phyloP scores from a whole-genome alignment of 1,140 invertebrate genomes.

The Drosophila ficusphila region DNA sequence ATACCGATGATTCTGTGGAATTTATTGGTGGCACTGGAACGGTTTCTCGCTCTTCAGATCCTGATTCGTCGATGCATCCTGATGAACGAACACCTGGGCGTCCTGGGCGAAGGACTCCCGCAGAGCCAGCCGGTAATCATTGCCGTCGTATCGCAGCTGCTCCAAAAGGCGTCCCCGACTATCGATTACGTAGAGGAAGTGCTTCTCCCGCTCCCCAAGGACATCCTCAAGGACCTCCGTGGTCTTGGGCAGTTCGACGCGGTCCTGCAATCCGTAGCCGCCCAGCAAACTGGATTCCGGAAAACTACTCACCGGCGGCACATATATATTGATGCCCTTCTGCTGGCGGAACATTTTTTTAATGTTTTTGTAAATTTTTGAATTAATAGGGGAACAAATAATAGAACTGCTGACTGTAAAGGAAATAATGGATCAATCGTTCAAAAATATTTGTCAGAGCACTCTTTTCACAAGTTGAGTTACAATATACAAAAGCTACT shows the following conservation, averaged over 20 bases:
- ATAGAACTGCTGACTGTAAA: too few species aligned
- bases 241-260: background rate
- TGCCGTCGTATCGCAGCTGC: conserved; percentile 52
- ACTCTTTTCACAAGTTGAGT: too few species aligned
- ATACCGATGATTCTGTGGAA: background rate
- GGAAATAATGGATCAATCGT: too few species aligned
- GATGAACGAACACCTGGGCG: too few species aligned
- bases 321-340: conserved; percentile 35
- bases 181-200: conserved; percentile 48
- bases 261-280: conserved; percentile 9
- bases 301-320: conserved; percentile 35
- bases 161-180: conserved; percentile 41
- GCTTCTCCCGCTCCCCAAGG: conserved; percentile 11
- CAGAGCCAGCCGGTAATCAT: conserved; percentile 53
- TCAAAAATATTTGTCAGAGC: too few species aligned
- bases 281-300: conserved; percentile 23
- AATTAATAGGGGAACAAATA: too few species aligned
- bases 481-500: too few species aligned
- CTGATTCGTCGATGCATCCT: background rate
- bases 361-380: background rate
- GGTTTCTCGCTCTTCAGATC: background rate
- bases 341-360: background rate
- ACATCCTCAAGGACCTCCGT: background rate
- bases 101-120: conserved; percentile 19
- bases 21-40: background rate